Evolutionary conservation across 2,888 invertebrate species (phyloP), one percentile per base, ranked within the genome.

Genomic region (Drosophila birchii): DNA sequence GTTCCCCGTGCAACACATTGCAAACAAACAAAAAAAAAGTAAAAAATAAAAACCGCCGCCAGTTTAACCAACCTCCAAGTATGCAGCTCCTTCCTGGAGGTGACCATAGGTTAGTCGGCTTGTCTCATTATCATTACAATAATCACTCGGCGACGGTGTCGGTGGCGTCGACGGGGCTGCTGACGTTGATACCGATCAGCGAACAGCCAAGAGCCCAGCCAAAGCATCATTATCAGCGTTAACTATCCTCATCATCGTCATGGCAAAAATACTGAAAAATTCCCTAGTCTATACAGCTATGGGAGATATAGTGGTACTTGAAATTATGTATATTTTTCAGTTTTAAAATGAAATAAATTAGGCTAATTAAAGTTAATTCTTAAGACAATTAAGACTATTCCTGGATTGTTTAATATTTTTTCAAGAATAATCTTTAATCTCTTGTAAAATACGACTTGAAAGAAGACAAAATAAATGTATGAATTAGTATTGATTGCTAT

Each of bases 111-210:
- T 68, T 68, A 76, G 62, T 57, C 75, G 66, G 53, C 62, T 79
- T 80, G 79, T 79, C 88, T 83, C 81, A 86, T 86, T 88, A 88
- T 88, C 87, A 85, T 88, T 85, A 83, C 81, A 83, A 81, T 79
- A 88, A 86, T 81, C 79, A 82, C 83, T 77, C 80, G 79, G 69
- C 74, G 78, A 74, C 79, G 70, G 69, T 55, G 70, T 49, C 16
- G 54, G 70, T 62, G 81, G 78, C 79, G 72, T 53, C 62, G 62
- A 61, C 71, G 76, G 72, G 81, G 79, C 78, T 78, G 72, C 80
- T 55, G 69, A 71, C 59, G 47, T 73, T 75, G 82, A 82, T 85
- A 76, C 75, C 68, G 76, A 84, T 84, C 82, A 63, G 76, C 59
- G 69, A 67, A 43, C 20, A 62, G 29, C 43, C 59, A 6, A 20